Evolutionary conservation across 2,113 vertebrate genomes (phyloP), one percentile per base, ranked within the genome.

Genomic region (Chaetodon trifascialis): DNA sequence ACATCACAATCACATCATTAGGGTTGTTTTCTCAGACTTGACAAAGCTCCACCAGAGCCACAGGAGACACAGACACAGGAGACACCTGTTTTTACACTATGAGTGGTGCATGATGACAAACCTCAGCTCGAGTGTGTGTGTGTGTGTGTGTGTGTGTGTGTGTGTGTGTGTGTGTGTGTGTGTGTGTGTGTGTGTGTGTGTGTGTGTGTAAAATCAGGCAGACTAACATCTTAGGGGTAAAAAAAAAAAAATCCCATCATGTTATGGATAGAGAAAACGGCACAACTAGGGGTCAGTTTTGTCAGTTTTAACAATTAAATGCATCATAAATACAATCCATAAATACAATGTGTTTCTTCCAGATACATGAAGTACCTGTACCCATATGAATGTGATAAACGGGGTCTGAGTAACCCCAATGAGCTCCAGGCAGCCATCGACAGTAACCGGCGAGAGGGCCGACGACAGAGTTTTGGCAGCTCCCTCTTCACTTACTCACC

Each of bases 311-410:
- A 30, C 30, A 2, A 30, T 30, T 30, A 30, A 30, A 30, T 30
- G 30, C 30, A 30, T 30, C 30, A 30, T 30, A 30, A 30, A 30
- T 30, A 30, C 30, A 30, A 30, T 30, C 30, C 25, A 34, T 36
- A 16, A 7, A 34, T 40, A 34, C 7, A 7, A 11, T 30, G 7
- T 79, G 12, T 59, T 82, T 2, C 40, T 68, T 19, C 30, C 93
- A 99, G 98, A 93, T 99, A 99, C 93, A 99, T 99, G 98, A 99
- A 99, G 95, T 99, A 99, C 92, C 91, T 99, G 83, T 99, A 99
- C 80, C 97, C 98, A 23, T 99, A 99, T 5, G 98, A 99, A 96
- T 99, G 98, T 94, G 98, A 99, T 89, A 97, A 98, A 89, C 94
- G 97, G 0, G 95, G 96, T 34, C 95, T 99, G 78, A 99, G 98